Percentiles rank a stretch among this genome's conserved stretches.
phyloP scores from a whole-genome alignment of 2,113 vertebrate genomes.

The Raja brachyura region DNA sequence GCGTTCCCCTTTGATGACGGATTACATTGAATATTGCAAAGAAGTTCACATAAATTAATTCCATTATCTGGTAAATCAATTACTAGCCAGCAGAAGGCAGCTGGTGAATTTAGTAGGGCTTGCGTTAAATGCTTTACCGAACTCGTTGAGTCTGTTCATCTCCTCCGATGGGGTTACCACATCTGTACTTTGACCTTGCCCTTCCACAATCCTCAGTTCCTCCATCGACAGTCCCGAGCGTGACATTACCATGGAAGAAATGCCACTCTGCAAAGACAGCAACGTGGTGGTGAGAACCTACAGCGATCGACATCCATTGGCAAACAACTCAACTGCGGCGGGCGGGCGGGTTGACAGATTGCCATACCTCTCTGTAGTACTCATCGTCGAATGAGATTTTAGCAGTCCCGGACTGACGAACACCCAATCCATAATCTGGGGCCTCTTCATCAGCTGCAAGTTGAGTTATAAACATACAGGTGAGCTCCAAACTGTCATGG shows the following conservation, averaged over 20 bases:
- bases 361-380: conserved; percentile 82
- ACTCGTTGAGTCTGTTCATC: conserved; percentile 78
- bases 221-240: conserved; percentile 84
- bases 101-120: not conserved
- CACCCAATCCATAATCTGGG: conserved; percentile 94
- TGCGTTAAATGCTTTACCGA: conserved; percentile 59
- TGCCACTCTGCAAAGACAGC: conserved; percentile 66
- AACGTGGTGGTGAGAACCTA: not conserved
- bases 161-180: conserved; percentile 82
- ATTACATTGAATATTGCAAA: not conserved
- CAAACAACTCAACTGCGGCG: not conserved
- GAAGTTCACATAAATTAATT: not conserved
- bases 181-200: conserved; percentile 91
- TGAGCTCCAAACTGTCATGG: not conserved
- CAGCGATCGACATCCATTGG: not conserved
- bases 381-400: conserved; percentile 98
- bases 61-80: not conserved
- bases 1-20: not conserved
- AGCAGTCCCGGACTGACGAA: conserved; percentile 92
- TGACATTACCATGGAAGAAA: conserved; percentile 71
- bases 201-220: conserved; percentile 92
- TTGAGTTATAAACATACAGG: not conserved
- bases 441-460: conserved; percentile 87
- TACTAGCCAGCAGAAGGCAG: not conserved
- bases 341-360: too few species aligned